Base-by-base conservation (phyloP, 2,797 vertebrate species). In the Poliocrania exsul region DNA sequence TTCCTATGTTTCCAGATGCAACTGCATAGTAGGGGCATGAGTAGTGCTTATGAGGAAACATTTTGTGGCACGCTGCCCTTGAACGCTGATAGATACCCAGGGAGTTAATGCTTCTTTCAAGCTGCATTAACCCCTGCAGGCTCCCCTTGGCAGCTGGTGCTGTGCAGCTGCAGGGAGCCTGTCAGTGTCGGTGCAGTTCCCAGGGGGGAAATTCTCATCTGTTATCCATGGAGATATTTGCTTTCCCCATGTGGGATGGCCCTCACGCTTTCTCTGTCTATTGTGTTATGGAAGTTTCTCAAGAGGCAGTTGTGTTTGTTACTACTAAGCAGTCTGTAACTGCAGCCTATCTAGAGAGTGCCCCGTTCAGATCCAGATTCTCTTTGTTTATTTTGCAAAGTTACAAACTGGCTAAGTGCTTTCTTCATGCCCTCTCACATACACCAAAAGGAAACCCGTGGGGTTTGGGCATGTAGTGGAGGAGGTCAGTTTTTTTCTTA, bases 51-150 rank as follows among this genome's bases (percentile, higher is more conserved):
- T 33, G 53, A 69, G 49, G 54, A 92, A 86, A 80, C 24, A 28
- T 25, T 12, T 44, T 56, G 50, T 66, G 49, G 75, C 84, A 80
- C 54, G 57, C 47, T 92, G 84, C 77, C 84, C 81, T 82, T 75
- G 65, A 60, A 73, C 44, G 51, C 35, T 61, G 46, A 84, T 82
- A 57, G 82, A 53, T 86, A 89, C 23, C 65, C 70, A 54, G 67
- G 71, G 80, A 93, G 46, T 71, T 88, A 87, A 91, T 56, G 61
- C 65, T 77, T 71, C 89, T 92, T 91, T 81, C 83, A 92, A 92
- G 95, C 86, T 93, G 88, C 73, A 66, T 87, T 93, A 95, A 94
- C 83, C 93, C 91, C 83, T 94, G 86, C 83, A 88, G 88, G 62
- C 80, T 84, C 75, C 65, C 72, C 58, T 74, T 16, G 14, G 93